Base-by-base conservation (phyloP, 2,797 vertebrate species). In the Neoniphon sammara region DNA sequence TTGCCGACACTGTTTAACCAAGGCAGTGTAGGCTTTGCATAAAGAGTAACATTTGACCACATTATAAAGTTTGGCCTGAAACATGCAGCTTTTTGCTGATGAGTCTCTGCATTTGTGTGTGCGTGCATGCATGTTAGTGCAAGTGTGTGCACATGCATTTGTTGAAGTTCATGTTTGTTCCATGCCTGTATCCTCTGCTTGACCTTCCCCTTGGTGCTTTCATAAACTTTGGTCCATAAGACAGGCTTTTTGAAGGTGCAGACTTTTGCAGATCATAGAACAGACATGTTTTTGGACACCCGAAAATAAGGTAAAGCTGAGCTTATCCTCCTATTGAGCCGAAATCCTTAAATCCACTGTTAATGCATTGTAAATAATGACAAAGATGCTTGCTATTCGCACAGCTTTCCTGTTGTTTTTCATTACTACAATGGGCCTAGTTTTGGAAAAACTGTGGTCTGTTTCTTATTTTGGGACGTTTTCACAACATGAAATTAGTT, bases 331-430 rank as follows among this genome's bases (percentile, higher is more conserved):
- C 10, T 66, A 11, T 44, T 39, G 31, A 18, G 21, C 44, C 44
- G 18, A 53, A 62, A 46, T 73, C 64, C 49, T 65, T 30, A 53
- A 42, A 61, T 65, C 23, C n/a, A 25, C 17, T 61, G 63, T 61
- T 20, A 30, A 49, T 70, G 25, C 60, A 46, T 62, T 70, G 50
- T 75, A 64, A 72, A 77, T 34, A 84, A 72, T 46, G 20, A 67
- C 60, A 27, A 42, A 15, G 9, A 42, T 42, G 50, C 42, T 69
- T 84, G 21, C 68, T 80, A 47, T 70, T 46, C 8, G 64, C 50
- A 27, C 55, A 77, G 58, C 7, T 14, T 72, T 69, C 53, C 34
- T 73, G 36, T 58, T 63, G 17, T 52, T 63, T 59, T 63, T 60
- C 21, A 46, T 66, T 69, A 60, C 21, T 54, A 80, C 34, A 52